These are phyloP conservation scores for Halcyon senegalensis DNA, from an alignment of 2,113 vertebrate genomes.

Conservation along the genomic window DNA sequence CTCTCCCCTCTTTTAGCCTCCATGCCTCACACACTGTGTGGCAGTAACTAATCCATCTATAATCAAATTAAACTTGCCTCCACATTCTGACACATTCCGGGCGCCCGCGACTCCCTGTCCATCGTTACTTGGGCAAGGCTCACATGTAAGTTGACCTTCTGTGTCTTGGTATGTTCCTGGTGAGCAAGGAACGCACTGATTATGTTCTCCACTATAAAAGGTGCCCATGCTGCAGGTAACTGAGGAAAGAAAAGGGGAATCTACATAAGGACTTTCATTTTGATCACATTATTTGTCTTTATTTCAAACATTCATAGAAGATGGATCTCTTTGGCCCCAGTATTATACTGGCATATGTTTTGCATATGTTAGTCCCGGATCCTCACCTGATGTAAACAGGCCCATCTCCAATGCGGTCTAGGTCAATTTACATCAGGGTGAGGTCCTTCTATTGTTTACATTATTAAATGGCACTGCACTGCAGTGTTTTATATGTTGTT, in stretches of 20 bases:
- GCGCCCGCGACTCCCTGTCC: conserved; percentile 84
- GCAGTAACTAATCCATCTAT: not conserved
- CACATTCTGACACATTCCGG: conserved; percentile 90
- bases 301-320: not conserved
- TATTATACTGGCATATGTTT: not conserved
- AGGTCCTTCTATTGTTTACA: not conserved
- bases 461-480: not conserved
- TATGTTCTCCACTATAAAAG: conserved; percentile 88
- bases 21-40: not conserved
- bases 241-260: conserved; percentile 67
- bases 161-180: conserved; percentile 92
- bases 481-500: not conserved
- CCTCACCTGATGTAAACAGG: not conserved
- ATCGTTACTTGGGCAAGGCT: conserved; percentile 89
- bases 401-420: not conserved
- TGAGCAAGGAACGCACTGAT: conserved; percentile 84
- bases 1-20: not conserved
- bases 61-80: conserved; percentile 79
- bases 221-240: conserved; percentile 88
- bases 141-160: conserved; percentile 89
- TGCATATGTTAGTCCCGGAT: not conserved
- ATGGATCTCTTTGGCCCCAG: not conserved
- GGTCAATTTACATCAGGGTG: not conserved
- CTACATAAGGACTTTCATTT: not conserved
- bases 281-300: not conserved